Evolutionary conservation across 2,113 vertebrate genomes (phyloP).

Genomic region (Chloroceryle aenea): DNA sequence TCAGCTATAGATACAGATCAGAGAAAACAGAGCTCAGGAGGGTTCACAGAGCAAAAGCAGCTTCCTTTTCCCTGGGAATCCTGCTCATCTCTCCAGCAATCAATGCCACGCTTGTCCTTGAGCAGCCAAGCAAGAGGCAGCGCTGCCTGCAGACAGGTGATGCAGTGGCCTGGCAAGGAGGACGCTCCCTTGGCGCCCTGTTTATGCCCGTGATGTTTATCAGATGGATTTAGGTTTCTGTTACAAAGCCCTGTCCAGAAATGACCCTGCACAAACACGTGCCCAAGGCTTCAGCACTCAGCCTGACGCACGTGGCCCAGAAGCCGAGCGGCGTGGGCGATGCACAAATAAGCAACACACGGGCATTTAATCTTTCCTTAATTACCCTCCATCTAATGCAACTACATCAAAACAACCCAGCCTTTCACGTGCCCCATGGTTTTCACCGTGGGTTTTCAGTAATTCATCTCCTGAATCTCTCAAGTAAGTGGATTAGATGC

Average conservation of each 20-base stretch:
- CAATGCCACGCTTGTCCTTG: neutral
- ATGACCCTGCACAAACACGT: neutral
- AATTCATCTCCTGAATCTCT: neutral
- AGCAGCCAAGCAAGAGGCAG: neutral
- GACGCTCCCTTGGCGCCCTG: neutral
- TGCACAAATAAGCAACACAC: neutral
- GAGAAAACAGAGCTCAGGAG: neutral
- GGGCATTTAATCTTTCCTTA: neutral
- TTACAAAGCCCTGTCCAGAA: neutral
- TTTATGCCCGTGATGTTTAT: neutral
- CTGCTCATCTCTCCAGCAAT: neutral
- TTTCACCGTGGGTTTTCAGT: neutral
- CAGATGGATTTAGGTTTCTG: neutral
- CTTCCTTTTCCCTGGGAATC: neutral
- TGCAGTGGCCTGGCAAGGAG: neutral
- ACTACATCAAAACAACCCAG: neutral
- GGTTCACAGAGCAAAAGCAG: neutral
- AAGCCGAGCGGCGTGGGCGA: neutral
- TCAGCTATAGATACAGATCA: neutral
- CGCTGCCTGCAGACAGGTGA: accelerated
- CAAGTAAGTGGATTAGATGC: neutral
- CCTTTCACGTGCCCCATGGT: neutral
- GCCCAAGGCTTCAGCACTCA: neutral
- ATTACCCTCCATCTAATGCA: neutral
- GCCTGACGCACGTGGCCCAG: neutral